Base-by-base conservation (phyloP, 2,797 vertebrate genomes). In the Cottoperca gobio region DNA sequence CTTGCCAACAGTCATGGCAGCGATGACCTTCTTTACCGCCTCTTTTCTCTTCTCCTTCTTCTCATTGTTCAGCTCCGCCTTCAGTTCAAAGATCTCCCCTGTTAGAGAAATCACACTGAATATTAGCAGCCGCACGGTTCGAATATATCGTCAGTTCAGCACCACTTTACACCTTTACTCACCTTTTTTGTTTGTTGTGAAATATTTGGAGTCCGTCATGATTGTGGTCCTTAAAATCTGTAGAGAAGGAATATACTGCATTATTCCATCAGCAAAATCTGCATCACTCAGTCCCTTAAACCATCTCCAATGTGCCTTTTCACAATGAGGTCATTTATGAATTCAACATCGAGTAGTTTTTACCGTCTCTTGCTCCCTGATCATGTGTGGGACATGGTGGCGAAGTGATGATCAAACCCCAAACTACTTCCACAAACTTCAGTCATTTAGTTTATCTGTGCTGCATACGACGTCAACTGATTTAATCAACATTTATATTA, bases 151-250 rank as follows among this genome's bases (percentile, higher is more conserved):
- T 28, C 21, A 35, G 12, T 26, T 42, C 37, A 42, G 6, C 16
- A 31, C 6, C 43, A 31, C 8, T 24, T 26, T 23, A 33, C 3
- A 24, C 42, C 28, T 11, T 46, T 23, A 48, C 95, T 92, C 70
- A 98, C 98, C 98, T 95, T 99, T 99, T 93, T 99, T 99, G 94
- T 99, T 99, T 57, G 98, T 99, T 28, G 98, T 99, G 86, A 99
- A 99, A 92, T 99, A 99, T 90, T 99, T 99, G 84, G 98, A 98
- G 94, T 99, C 98, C 12, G 98, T 99, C 98, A 99, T 99, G 94
- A 84, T 93, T 94, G 68, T 79, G 79, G 88, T 42, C 91, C 90
- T 92, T 96, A 70, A 91, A 70, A 82, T 90, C 89, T 95, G 79
- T n/a, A 78, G 19, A 86, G 76, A 60, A 73, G 5, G 77, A 64